Conservation (phyloP, 2,888 invertebrate genomes). For the Torymus aiolomorphi region DNA sequence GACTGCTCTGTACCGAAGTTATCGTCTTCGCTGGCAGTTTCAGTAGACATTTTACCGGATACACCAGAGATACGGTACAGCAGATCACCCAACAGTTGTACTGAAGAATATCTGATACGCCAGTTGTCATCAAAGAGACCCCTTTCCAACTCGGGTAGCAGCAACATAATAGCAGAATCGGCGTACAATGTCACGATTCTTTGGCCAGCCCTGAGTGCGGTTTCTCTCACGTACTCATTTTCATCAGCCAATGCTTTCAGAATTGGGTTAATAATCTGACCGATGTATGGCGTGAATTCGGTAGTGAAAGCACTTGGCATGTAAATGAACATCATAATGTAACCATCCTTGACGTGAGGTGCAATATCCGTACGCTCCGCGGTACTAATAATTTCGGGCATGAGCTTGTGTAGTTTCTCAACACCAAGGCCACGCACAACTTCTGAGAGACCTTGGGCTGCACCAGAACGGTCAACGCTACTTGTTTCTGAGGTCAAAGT, state of each 20-base stretch:
- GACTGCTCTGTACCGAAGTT: slow-evolving; percentile 99
- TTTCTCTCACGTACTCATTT: slow-evolving; percentile 98
- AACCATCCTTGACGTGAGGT: slow-evolving; percentile 98
- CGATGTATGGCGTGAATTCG: slow-evolving; percentile 96
- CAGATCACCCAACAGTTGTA: slow-evolving; percentile 95
- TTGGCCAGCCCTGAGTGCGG: slow-evolving; percentile 97
- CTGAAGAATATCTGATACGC: slow-evolving; percentile 94
- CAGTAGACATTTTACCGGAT: slow-evolving; percentile 99
- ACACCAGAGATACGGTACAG: slow-evolving; percentile 98
- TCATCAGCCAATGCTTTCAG: slow-evolving; percentile 98
- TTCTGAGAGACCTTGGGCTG: slow-evolving; percentile 97
- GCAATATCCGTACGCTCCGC: slow-evolving; percentile 95
- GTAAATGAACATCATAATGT: slow-evolving; percentile 99
- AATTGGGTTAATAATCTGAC: slow-evolving; percentile 97
- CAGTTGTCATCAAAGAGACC: slow-evolving; percentile 99
- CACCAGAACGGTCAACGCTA: slow-evolving; percentile 96
- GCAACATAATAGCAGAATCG: slow-evolving; percentile 92
- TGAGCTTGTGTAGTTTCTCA: slow-evolving; percentile 94
- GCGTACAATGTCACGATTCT: slow-evolving; percentile 97
- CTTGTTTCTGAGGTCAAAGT: slow-evolving; percentile 96
- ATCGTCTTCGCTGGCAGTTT: slow-evolving; percentile 98
- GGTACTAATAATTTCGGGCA: slow-evolving; percentile 97
- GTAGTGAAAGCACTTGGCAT: slow-evolving; percentile 97
- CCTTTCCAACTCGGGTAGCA: slow-evolving; percentile 94
- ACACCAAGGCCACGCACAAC: slow-evolving; percentile 97